Base-by-base conservation (phyloP, 1,140 invertebrate genomes). In the Leptoteleia sp. region DNA sequence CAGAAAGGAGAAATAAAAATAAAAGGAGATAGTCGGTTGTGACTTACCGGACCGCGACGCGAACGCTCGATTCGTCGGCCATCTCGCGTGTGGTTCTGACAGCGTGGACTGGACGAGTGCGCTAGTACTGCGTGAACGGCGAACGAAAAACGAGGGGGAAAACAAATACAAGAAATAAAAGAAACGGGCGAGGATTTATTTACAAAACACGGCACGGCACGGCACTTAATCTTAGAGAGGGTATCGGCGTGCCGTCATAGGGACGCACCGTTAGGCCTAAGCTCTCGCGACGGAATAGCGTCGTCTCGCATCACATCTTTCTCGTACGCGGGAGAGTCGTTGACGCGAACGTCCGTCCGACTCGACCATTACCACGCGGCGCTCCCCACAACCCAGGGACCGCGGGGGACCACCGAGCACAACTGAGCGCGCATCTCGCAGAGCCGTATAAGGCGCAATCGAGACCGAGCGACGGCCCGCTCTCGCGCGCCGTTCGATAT, bases 41-140 rank as follows among this genome's bases (percentile, higher is more conserved):
- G n/a, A 84, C 87, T 86, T 70, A 89, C 87, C 87, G 85, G 61
- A 89, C 87, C 45, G 87, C 87, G 45, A 89, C 87, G 71, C 87
- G 85, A 79, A 89, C 87, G 40, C 86, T 87, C 31, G 86, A 87
- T 65, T 89, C 87, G 70, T 89, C 87, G 77, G 86, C 84, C 87
- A 89, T 89, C 76, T 84, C 84, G 77, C 33, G 48, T 38, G 35
- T 61, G 12, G 33, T 59, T 42, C 43, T 16, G 25, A 16, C 19
- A 25, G 50, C 64, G 64, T 40, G 40, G 47, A 29, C 27, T 29
- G 27, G 27, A 29, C 6, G 27, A 29, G 3, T n/a, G n/a, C n/a
- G n/a, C n/a, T n/a, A n/a, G n/a, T n/a, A n/a, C n/a, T n/a, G n/a
- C n/a, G n/a, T n/a, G 27, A 29, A 7, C 22, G 25, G 42, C 48